phyloP scores from a whole-genome alignment of 2,113 vertebrate genomes.

The Paramormyrops kingsleyae region DNA sequence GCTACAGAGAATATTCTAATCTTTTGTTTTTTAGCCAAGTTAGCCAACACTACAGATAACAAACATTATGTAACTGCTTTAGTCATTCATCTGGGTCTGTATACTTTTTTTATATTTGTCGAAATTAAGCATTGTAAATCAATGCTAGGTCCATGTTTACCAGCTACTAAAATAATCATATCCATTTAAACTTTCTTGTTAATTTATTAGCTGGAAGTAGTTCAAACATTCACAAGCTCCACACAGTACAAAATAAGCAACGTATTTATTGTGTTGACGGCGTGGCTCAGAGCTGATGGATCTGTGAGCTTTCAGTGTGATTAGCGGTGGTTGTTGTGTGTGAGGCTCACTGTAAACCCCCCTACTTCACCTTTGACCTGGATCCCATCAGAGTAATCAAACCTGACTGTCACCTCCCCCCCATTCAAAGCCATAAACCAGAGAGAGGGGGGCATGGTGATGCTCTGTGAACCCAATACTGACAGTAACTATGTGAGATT shows the following conservation, averaged over 20 bases:
- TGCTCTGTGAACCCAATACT: not conserved
- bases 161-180: not conserved
- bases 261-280: not conserved
- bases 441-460: not conserved
- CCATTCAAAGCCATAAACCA: not conserved
- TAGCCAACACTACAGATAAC: not conserved
- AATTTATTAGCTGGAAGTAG: not conserved
- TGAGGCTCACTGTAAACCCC: not conserved
- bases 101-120: not conserved
- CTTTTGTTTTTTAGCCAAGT: not conserved
- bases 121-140: not conserved
- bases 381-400: not conserved
- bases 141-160: not conserved
- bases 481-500: not conserved
- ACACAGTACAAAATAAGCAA: not conserved
- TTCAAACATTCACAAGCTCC: not conserved
- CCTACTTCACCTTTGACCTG: not conserved
- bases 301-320: not conserved
- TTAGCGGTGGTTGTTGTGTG: not conserved
- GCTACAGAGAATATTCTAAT: not conserved
- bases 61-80: not conserved
- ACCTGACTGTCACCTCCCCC: not conserved
- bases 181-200: not conserved
- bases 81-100: not conserved
- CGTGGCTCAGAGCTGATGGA: not conserved